Percentiles rank a stretch among this genome's conserved stretches.
These are phyloP conservation scores for Melanargia galathea DNA, from an alignment of 2,888 invertebrate species.

Conservation along the genomic window DNA sequence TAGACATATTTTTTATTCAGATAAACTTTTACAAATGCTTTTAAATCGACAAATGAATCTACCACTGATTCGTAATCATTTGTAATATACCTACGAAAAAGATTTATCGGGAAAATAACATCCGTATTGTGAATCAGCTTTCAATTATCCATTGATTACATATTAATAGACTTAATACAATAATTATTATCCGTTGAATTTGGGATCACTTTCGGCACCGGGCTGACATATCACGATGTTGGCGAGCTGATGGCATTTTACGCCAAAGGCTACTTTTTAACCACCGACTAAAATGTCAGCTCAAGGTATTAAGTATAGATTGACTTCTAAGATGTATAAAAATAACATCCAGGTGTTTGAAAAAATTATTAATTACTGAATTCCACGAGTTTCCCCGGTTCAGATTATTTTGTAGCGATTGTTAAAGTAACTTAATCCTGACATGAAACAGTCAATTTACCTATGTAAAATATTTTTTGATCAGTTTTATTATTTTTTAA, in stretches of 20 bases:
- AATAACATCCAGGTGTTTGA: too few relatives aligned
- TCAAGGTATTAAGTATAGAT: neutral
- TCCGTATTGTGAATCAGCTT: constrained; percentile 24
- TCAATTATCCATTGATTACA: constrained; percentile 32
- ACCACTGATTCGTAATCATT: neutral
- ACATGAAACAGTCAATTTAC: too few relatives aligned
- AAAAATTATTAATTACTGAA: too few relatives aligned
- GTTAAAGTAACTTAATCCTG: too few relatives aligned
- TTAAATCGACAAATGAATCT: too few relatives aligned
- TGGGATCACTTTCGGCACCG: constrained; percentile 24
- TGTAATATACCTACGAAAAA: constrained; percentile 14
- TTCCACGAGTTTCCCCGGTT: too few relatives aligned
- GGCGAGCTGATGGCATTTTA: constrained; percentile 31
- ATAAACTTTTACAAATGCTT: too few relatives aligned
- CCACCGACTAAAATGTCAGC: constrained; percentile 37
- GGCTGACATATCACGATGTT: constrained; percentile 53
- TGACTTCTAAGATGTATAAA: neutral
- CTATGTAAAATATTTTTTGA: too few relatives aligned
- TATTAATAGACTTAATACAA: constrained; percentile 37
- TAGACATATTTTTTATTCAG: too few relatives aligned
- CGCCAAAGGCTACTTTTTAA: constrained; percentile 28
- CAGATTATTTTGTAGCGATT: too few relatives aligned
- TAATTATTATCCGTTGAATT: constrained; percentile 33
- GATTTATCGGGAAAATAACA: constrained; percentile 19
- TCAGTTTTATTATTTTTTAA: too few relatives aligned